Evolutionary conservation across 2,797 vertebrate genomes (phyloP), one percentile per base, ranked within the genome.

Genomic region (Mormyrops attenuatus): DNA sequence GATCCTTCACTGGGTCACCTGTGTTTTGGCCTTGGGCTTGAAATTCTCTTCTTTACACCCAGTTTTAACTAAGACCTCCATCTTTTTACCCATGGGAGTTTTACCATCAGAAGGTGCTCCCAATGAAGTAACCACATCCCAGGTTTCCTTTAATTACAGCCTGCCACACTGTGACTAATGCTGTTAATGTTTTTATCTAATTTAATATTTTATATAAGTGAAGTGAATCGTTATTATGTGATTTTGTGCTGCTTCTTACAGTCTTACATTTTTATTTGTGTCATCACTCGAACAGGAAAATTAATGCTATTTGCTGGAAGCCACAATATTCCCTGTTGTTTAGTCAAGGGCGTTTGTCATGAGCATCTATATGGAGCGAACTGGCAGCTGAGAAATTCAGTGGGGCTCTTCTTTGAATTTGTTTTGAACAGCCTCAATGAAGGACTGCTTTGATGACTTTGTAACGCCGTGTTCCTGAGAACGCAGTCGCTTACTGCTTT

Each of bases 241-340:
- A 80, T 80, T 80, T 8, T 80, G 73, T 44, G 73, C 73, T 20
- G 6, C 34, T 38, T 20, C 30, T 77, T 80, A 20, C 49, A 52
- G 15, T 73, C 44, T 49, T 69, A 49, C 44, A 47, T 69, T 88
- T 80, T 44, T 15, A 50, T 50, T 66, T 77, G 41, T 53, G 73
- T 41, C 73, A 80, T 80, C 38, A n/a, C 38, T 80, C 38, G 41
- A 77, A 73, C 34, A 41, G 30, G 15, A 77, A 77, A 77, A 77
- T 20, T 77, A 20, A 77, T 77, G 69, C 34, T 41, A 20, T 41
- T 38, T 77, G 69, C 69, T 77, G 69, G 69, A 77, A 80, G 73
- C 34, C 38, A 80, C 13, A 80, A 41, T 80, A 80, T 80, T 80
- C 73, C 73, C 73, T 80, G 73, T 80, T 80, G 34, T 80, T 80